phyloP scores from a whole-genome alignment of 2,888 invertebrate genomes.

The Cremastinae sp. region DNA sequence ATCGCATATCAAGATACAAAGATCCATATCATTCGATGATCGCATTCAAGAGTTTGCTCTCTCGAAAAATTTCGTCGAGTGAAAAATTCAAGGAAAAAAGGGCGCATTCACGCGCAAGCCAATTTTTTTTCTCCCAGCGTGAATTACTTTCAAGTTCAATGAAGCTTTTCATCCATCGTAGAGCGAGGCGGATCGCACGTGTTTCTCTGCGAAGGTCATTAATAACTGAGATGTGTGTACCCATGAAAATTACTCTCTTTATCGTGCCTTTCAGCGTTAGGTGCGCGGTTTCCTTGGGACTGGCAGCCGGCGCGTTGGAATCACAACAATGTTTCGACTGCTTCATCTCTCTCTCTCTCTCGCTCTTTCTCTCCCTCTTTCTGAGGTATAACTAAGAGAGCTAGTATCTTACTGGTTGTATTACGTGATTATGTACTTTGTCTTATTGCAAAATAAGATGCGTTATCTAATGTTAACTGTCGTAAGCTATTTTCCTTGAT shows the following conservation, averaged over 20 bases:
- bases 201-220: slow-evolving; percentile 61
- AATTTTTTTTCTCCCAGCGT: slow-evolving; percentile 18
- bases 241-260: slow-evolving; percentile 73
- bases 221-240: slow-evolving; percentile 74
- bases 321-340: slow-evolving; percentile 29
- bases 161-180: slow-evolving; percentile 52
- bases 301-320: slow-evolving; percentile 30
- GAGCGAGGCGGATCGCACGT: slow-evolving; percentile 40
- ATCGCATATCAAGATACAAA: too few species aligned
- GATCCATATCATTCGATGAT: background rate
- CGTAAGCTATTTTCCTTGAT: too few species aligned
- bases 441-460: too few species aligned
- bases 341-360: slow-evolving; percentile 33
- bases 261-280: slow-evolving; percentile 63
- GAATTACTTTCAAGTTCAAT: slow-evolving; percentile 61
- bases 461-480: too few species aligned
- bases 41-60: background rate
- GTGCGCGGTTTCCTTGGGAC: slow-evolving; percentile 45
- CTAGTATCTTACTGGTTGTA: too few species aligned
- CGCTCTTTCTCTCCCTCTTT: slow-evolving; percentile 5
- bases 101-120: background rate
- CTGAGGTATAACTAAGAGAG: too few species aligned
- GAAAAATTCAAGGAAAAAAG: background rate
- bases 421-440: too few species aligned
- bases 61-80: background rate